A percentile compares a stretch with the other conserved stretches of the same genome.
Conservation (phyloP, 2,888 invertebrate genomes). For the Plagodis pulveraria region DNA sequence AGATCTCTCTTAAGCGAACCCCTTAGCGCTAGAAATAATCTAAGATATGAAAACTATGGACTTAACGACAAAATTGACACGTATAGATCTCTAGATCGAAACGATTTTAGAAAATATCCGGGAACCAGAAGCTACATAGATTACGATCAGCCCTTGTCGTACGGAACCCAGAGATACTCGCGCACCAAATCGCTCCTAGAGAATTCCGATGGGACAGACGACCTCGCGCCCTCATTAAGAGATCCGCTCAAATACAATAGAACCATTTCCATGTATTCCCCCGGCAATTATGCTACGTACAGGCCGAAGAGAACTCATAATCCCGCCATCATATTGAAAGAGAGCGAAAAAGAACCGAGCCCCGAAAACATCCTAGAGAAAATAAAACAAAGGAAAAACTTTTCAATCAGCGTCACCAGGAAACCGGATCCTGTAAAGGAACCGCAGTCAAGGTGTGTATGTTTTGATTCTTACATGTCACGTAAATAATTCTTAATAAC, state of each 20-base stretch:
- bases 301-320: slow-evolving; percentile 79
- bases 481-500: slow-evolving; percentile 81
- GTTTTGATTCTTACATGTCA: slow-evolving; percentile 62
- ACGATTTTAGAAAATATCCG: slow-evolving; percentile 76
- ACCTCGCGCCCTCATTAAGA: slow-evolving; percentile 58
- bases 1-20: slow-evolving; percentile 71
- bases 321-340: slow-evolving; percentile 79
- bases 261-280: slow-evolving; percentile 78
- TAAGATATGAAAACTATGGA: slow-evolving; percentile 70
- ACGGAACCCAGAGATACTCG: slow-evolving; percentile 70
- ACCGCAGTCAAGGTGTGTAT: slow-evolving; percentile 80
- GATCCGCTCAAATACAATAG: slow-evolving; percentile 76
- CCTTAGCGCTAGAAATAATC: slow-evolving; percentile 60
- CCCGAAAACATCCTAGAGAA: slow-evolving; percentile 81
- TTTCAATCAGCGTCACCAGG: slow-evolving; percentile 78
- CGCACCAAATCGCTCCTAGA: slow-evolving; percentile 78
- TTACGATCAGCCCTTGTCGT: slow-evolving; percentile 72
- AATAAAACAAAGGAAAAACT: slow-evolving; percentile 80
- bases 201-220: slow-evolving; percentile 66
- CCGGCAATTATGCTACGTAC: slow-evolving; percentile 80
- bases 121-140: slow-evolving; percentile 70
- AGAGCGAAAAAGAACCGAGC: slow-evolving; percentile 79
- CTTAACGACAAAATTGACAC: slow-evolving; percentile 76
- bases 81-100: slow-evolving; percentile 78
- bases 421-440: slow-evolving; percentile 76